Base-by-base conservation (phyloP, 2,797 vertebrate species). In the Argya squamiceps region DNA sequence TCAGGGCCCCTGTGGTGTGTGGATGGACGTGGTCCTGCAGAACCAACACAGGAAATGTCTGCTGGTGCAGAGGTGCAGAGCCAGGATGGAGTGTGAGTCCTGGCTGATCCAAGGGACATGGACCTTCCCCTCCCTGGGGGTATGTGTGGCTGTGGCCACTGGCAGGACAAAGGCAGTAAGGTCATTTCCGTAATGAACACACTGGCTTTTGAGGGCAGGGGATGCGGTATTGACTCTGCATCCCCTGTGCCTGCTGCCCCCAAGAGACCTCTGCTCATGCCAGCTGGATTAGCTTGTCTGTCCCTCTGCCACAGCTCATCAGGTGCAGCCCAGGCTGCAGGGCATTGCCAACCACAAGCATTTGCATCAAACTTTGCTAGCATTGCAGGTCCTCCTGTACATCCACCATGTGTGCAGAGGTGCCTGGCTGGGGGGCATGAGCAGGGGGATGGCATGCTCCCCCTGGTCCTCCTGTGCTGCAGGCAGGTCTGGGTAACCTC, bases 281-380 rank as follows among this genome's bases (percentile, higher is more conserved):
- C 71, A 49, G 52, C 41, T 55, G 17, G 46, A 20, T 47, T 68
- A 73, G 62, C 52, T 64, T 8, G 0, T 43, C 17, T 30, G 32
- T 62, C 65, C 67, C 43, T 2, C 0, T 21, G 36, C 79, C 1
- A 3, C 64, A 75, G 85, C 75, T 92, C 67, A 14, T 43, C 92
- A 46, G 92, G 83, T 44, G 65, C 52, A 79, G 65, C 43, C 60
- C 59, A n/a, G 75, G 26, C 67, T 16, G 13, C 63, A 30, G 67
- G 46, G 30, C 29, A 0, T 24, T 32, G 90, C 46, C 3, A 1
- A 19, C 67, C 5, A 0, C 0, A 0, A 0, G 0, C 22, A 3
- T 79, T 89, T 46, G 10, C 83, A 52, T 78, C 88, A 58, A 15
- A 39, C 13, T 12, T 50, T 9, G 20, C 29, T 11, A 58, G 14